These are phyloP conservation scores for Calcarius lapponicus DNA, from an alignment of 2,797 vertebrate species.

Conservation along the genomic window DNA sequence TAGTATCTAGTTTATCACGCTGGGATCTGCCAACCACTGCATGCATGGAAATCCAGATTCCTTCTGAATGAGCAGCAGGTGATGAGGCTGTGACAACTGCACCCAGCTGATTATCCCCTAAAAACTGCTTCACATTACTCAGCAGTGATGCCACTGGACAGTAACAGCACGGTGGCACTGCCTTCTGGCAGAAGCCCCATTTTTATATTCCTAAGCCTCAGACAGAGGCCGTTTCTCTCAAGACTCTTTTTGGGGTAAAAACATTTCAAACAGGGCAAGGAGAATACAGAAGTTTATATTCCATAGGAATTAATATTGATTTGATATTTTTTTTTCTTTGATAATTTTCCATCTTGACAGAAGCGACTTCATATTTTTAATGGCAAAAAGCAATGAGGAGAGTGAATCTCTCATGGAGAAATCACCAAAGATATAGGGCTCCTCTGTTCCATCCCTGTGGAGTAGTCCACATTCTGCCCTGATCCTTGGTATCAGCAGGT, in stretches of 20 bases:
- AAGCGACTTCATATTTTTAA: background rate
- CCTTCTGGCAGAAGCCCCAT: background rate
- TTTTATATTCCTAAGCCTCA: background rate
- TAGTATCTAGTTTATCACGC: background rate
- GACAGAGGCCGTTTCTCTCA: background rate
- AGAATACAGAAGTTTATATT: background rate
- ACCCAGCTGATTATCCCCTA: conserved; percentile 14
- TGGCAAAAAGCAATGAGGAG: background rate
- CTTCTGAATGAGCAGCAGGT: conserved; percentile 57
- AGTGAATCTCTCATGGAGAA: background rate
- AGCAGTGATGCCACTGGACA: conserved; percentile 49
- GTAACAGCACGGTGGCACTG: background rate
- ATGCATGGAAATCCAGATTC: conserved; percentile 59
- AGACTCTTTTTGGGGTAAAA: background rate
- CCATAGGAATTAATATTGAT: background rate
- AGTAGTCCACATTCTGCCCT: background rate
- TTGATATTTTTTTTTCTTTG: background rate
- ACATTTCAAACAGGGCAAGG: fast-evolving
- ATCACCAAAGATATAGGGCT: background rate
- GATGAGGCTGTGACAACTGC: conserved; percentile 62
- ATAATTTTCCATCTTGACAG: background rate
- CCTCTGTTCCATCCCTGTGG: background rate
- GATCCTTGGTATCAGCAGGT: background rate
- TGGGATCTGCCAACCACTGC: conserved; percentile 41
- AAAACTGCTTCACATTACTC: conserved; percentile 59